Evolutionary conservation across 1,140 invertebrate genomes (phyloP), one percentile per base, ranked within the genome.

Genomic region (Sarcophaga peregrina): DNA sequence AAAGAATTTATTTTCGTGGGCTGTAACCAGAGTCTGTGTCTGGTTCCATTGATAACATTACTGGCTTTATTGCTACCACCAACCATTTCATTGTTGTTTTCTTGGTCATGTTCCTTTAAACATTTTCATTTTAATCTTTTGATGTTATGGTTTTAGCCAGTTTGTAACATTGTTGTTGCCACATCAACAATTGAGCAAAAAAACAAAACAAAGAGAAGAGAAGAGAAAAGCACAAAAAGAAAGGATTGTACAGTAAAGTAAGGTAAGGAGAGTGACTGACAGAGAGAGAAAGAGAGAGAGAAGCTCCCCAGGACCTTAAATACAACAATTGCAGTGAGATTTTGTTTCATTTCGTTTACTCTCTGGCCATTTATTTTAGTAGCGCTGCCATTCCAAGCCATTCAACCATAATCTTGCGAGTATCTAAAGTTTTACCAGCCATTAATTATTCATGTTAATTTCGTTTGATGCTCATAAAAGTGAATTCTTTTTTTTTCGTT

Each of bases 61-160:
- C n/a, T n/a, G n/a, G n/a, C n/a, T n/a, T n/a, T n/a, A n/a, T n/a
- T n/a, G n/a, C n/a, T n/a, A n/a, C n/a, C n/a, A n/a, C 25, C 1
- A n/a, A 20, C 17, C 62, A 68, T 20, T 68, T 68, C 6, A 20
- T 68, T 68, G 62, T 68, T 13, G 50, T 10, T 52, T 5, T 52
- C 13, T 52, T 10, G 8, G 50, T 3, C 5, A 5, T 20, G n/a
- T 68, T 68, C 20, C n/a, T 68, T 58, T 68, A 20, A 68, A 68
- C 62, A 68, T 68, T 68, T 68, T 68, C n/a, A 68, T 68, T 68
- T 58, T 58, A 20, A 68, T 68, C 62, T 68, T 68, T 68, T 68
- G 62, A 68, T 68, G 62, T 68, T 20, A 8, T 20, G 17, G 62
- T 68, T 68, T 37, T 37, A n/a, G n/a, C n/a, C n/a, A n/a, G n/a